These are phyloP conservation scores for Palythoa heliodiscus DNA, from an alignment of 92 coral and sea anemone species.

Conservation along the genomic window DNA sequence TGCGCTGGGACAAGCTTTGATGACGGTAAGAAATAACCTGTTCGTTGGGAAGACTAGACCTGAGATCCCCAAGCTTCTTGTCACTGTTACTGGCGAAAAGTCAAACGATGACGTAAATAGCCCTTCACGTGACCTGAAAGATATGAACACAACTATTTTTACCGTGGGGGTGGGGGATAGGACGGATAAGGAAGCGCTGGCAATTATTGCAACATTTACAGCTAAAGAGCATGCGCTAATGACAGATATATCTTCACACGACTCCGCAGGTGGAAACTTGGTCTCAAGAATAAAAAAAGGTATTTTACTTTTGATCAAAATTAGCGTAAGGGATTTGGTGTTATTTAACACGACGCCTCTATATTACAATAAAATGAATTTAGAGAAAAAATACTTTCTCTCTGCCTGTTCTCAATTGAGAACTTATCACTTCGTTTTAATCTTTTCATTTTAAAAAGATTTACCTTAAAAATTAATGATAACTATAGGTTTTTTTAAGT, in stretches of 20 bases:
- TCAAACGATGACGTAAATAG: slow-evolving; percentile 71
- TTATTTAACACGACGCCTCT: too few relatives aligned
- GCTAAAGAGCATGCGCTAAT: slow-evolving; percentile 54
- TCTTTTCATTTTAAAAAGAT: too few relatives aligned
- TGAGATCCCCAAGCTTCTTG: slow-evolving; percentile 76
- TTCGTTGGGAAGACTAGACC: slow-evolving; percentile 70
- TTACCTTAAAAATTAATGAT: too few relatives aligned
- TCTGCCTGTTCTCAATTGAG: too few relatives aligned
- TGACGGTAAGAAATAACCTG: slow-evolving; percentile 53
- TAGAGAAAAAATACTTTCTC: too few relatives aligned
- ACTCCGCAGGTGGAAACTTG: slow-evolving; percentile 66
- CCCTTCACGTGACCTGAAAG: slow-evolving; percentile 69
- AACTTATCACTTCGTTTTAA: too few relatives aligned
- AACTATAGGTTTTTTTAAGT: too few relatives aligned
- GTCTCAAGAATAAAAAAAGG: slow-evolving; percentile 71
- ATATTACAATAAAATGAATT: too few relatives aligned
- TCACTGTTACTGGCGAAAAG: slow-evolving; percentile 70
- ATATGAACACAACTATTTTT: slow-evolving; percentile 64
- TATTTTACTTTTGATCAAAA: not conserved
- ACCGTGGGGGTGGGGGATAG: slow-evolving; percentile 73
- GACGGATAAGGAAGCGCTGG: slow-evolving; percentile 58
- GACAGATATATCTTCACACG: slow-evolving; percentile 57
- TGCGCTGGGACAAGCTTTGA: slow-evolving; percentile 65
- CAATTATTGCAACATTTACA: slow-evolving; percentile 58
- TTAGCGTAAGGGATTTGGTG: too few relatives aligned